These are phyloP conservation scores for Dicroscelio sp. DNA, from an alignment of 2,888 invertebrate species.

Conservation along the genomic window DNA sequence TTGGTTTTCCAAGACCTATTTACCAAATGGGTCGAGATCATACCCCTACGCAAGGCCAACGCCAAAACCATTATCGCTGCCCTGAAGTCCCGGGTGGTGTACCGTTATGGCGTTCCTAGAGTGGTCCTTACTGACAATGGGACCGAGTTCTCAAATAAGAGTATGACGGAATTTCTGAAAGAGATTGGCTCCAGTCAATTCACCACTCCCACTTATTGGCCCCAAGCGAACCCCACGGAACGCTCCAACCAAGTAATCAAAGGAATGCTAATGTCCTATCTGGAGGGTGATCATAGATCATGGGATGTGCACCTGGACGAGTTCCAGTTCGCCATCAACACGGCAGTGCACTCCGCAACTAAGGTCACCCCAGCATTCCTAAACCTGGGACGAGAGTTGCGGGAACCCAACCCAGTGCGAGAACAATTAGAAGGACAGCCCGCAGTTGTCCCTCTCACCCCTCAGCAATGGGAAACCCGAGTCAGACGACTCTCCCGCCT, in stretches of 20 bases:
- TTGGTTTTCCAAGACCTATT: slow-evolving; percentile 38
- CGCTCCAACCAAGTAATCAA: slow-evolving; percentile 40
- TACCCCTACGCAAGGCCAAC: slow-evolving; percentile 27
- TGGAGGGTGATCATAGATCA: not conserved
- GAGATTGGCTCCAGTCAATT: slow-evolving; percentile 28
- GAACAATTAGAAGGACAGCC: not conserved
- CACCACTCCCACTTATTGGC: slow-evolving; percentile 31
- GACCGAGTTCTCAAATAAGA: slow-evolving; percentile 35
- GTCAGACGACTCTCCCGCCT: not conserved
- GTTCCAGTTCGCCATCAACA: slow-evolving; percentile 26
- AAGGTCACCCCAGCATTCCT: slow-evolving; percentile 33
- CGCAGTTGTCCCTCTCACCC: not conserved
- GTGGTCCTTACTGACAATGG: slow-evolving; percentile 32
- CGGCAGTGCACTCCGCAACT: not conserved
- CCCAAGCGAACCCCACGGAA: slow-evolving; percentile 33
- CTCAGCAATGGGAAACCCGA: slow-evolving; percentile 15
- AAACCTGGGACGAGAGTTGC: slow-evolving; percentile 18
- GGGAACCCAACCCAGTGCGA: not conserved
- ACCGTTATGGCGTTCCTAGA: not conserved
- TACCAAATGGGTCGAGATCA: slow-evolving; percentile 22
- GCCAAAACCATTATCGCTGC: slow-evolving; percentile 28
- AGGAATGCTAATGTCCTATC: slow-evolving; percentile 30
- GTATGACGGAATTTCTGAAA: not conserved
- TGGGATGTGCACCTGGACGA: slow-evolving; percentile 21
- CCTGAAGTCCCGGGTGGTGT: not conserved